Percentiles rank a stretch among this genome's conserved stretches.
Evolutionary conservation across 2,797 vertebrate genomes (phyloP).

Genomic region (Protonibea diacanthus): DNA sequence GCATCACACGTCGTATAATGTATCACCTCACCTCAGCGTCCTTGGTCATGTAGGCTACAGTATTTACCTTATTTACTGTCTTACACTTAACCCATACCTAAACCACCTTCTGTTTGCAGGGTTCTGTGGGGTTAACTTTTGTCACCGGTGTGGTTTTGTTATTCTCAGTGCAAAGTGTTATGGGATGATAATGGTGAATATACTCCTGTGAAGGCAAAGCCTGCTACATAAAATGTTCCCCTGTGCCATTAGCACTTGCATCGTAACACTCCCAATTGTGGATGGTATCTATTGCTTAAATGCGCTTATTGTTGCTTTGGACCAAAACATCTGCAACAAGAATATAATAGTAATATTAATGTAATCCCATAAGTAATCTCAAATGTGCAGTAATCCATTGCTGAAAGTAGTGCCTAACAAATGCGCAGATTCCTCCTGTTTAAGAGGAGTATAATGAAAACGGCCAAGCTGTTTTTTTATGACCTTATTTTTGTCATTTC

Average conservation of each 20-base stretch:
- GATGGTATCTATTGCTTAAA: no score
- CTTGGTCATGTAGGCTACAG: conserved; percentile 61
- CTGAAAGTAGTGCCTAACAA: not conserved
- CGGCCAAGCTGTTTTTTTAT: not conserved
- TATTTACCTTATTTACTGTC: conserved; percentile 43
- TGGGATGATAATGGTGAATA: not conserved
- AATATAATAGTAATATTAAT: no score
- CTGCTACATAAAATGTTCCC: no score
- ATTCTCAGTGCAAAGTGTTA: conserved; percentile 1
- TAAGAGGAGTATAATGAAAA: not conserved
- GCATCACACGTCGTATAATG: conserved; percentile 68
- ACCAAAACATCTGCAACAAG: no score
- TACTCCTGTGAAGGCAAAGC: no score
- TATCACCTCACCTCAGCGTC: conserved; percentile 68
- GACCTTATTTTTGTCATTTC: not conserved
- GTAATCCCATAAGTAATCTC: no score
- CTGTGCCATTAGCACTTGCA: no score
- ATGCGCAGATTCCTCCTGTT: not conserved
- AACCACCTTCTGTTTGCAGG: conserved; percentile 22
- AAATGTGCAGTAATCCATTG: not conserved
- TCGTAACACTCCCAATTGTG: no score
- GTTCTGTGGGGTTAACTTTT: conserved; percentile 22
- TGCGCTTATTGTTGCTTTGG: no score
- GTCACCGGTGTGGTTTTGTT: not conserved
- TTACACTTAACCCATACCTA: conserved; percentile 26